phyloP scores from a whole-genome alignment of 2,113 vertebrate genomes.

The Morone saxatilis region DNA sequence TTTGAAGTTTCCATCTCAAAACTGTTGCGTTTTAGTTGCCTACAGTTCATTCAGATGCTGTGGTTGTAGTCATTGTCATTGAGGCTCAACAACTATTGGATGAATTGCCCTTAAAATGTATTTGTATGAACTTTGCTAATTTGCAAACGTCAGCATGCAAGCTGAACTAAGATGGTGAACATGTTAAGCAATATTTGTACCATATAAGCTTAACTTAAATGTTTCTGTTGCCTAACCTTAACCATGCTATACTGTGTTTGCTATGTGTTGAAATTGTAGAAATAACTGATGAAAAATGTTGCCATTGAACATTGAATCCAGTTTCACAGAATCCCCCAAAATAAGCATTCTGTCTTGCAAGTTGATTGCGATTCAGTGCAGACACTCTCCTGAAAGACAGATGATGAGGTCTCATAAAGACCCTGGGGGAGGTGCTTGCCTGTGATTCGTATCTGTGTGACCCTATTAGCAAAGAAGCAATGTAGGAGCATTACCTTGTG shows the following conservation, averaged over 20 bases:
- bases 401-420: conserved; percentile 13
- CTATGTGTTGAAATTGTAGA: background rate
- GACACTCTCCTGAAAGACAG: conserved; percentile 2
- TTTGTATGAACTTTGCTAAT: background rate
- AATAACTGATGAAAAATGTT: background rate
- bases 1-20: conserved; percentile 1
- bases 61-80: background rate
- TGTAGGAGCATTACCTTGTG: conserved; percentile 5
- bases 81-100: background rate
- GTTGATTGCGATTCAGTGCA: background rate
- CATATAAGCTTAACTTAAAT: background rate
- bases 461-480: background rate
- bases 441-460: background rate
- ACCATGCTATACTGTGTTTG: background rate
- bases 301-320: background rate
- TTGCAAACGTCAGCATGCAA: background rate
- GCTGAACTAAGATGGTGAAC: background rate
- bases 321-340: background rate
- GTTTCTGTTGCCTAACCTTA: background rate
- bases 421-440: background rate
- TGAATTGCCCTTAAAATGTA: no score
- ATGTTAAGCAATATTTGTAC: background rate
- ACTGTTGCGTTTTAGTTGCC: background rate
- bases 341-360: background rate
- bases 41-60: background rate